These are phyloP conservation scores for Caenorhabditis sp. DNA, from an alignment of 2,888 invertebrate genomes.

Conservation along the genomic window DNA sequence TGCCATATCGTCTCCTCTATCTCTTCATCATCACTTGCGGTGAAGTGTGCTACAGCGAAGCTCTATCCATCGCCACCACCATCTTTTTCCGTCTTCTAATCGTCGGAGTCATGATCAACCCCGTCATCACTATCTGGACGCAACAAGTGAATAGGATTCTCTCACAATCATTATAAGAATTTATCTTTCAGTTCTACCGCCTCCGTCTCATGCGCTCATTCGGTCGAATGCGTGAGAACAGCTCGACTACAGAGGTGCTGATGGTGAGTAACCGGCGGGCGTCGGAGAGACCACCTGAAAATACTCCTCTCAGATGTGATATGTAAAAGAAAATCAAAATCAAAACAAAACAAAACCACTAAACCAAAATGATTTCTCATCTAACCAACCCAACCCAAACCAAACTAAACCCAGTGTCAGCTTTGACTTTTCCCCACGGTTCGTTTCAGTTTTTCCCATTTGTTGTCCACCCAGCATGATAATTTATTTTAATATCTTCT, in stretches of 20 bases:
- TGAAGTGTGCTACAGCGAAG: constrained; percentile 20
- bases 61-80: constrained; percentile 50
- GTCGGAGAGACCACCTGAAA: constrained; percentile 60
- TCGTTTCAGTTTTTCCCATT: constrained; percentile 3
- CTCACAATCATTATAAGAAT: constrained; percentile 21
- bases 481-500: too few relatives aligned
- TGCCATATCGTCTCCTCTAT: constrained; percentile 80
- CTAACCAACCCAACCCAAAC: background rate
- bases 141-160: constrained; percentile 71
- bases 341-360: too few relatives aligned
- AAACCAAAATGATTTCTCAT: background rate
- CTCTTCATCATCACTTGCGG: constrained; percentile 70
- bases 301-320: constrained; percentile 58
- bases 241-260: constrained; percentile 55
- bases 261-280: constrained; percentile 59
- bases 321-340: constrained; percentile 19
- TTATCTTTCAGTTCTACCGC: constrained; percentile 58
- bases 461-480: constrained; percentile 29
- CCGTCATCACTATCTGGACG: constrained; percentile 80
- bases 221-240: constrained; percentile 54
- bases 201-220: constrained; percentile 51
- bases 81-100: constrained; percentile 77
- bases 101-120: constrained; percentile 81
- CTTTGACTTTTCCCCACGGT: constrained; percentile 41
- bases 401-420: constrained; percentile 27